These are phyloP conservation scores for Synanthedon vespiformis DNA, from an alignment of 2,888 invertebrate species.

Conservation along the genomic window DNA sequence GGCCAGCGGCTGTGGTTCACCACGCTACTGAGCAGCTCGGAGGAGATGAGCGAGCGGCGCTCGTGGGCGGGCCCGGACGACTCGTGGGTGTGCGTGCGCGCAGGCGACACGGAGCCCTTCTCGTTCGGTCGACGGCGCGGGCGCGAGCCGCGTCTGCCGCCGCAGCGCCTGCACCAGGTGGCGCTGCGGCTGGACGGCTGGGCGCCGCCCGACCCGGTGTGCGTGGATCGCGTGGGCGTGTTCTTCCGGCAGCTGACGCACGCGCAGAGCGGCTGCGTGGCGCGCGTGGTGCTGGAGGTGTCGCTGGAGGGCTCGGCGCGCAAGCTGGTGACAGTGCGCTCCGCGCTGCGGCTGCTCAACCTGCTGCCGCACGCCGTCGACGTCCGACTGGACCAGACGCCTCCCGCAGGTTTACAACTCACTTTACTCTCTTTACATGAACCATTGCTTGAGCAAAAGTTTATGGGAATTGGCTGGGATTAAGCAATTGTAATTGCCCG, in stretches of 20 bases:
- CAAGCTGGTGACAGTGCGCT: slow-evolving; percentile 92
- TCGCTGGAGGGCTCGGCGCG: slow-evolving; percentile 93
- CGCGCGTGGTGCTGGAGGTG: slow-evolving; percentile 91
- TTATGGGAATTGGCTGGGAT: too few relatives aligned
- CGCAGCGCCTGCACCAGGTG: slow-evolving; percentile 86
- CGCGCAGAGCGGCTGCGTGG: slow-evolving; percentile 57
- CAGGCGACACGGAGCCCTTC: slow-evolving; percentile 85
- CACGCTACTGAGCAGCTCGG: slow-evolving; percentile 80
- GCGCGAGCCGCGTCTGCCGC: slow-evolving; percentile 79
- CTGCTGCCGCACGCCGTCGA: slow-evolving; percentile 77
- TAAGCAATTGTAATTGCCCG: too few relatives aligned
- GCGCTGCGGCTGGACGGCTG: slow-evolving; percentile 91
- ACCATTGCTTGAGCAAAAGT: background rate
- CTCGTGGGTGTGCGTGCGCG: slow-evolving; percentile 79
- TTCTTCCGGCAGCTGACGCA: slow-evolving; percentile 80
- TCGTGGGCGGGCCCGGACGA: slow-evolving; percentile 47
- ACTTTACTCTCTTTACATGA: background rate
- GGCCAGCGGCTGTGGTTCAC: slow-evolving; percentile 89
- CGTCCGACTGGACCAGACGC: slow-evolving; percentile 47
- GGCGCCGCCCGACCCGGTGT: slow-evolving; percentile 87
- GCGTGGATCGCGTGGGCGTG: slow-evolving; percentile 94
- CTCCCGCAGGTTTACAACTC: slow-evolving; percentile 24
- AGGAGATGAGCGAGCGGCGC: slow-evolving; percentile 41
- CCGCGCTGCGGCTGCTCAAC: slow-evolving; percentile 87
- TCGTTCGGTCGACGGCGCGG: slow-evolving; percentile 81